Base-by-base conservation (phyloP, 2,797 vertebrate species). In the Capromys pilorides region DNA sequence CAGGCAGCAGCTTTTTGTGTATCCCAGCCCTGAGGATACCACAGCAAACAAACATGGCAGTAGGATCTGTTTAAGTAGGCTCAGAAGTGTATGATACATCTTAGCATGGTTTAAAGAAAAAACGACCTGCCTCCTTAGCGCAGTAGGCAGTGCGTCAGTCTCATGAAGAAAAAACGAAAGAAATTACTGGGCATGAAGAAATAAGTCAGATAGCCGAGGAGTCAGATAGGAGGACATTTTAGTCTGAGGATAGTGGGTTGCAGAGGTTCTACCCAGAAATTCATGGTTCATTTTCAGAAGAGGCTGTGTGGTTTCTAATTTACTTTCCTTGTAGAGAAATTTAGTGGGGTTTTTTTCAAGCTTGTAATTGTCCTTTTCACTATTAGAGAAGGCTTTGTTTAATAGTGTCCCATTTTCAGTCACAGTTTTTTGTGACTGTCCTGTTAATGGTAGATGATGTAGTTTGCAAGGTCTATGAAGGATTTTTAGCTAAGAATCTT, bases 341-440 rank as follows among this genome's bases (percentile, higher is more conserved):
- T 93, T 79, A 39, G 41, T 95, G 95, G n/a, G n/a, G n/a, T 39
- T 59, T 81, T 89, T 93, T 96, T 93, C 49, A 93, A 91, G 54
- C 59, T 85, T 95, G 49, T 87, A 36, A 80, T 83, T 93, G 22
- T 82, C 28, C 5, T 91, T 80, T 28, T 95, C 49, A 85, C 86
- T 49, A 51, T 94, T 64, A 88, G 69, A 21, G 73, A 61, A 87
- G 73, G 81, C 96, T 88, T 91, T 91, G 66, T 90, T 96, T 41
- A 82, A 0, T 85, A 66, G 62, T 89, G 24, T 88, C 78, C 87
- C 28, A 62, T 80, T 94, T 93, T 83, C 49, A 84, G 51, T 90
- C 45, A 95, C 18, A 81, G 5, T 22, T 86, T 95, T 90, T 92
- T 88, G 36, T 83, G 73, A 93, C 61, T 41, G 33, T 87, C 57